Conservation (phyloP, 1,140 invertebrate genomes). For the Pectinophora gossypiella region DNA sequence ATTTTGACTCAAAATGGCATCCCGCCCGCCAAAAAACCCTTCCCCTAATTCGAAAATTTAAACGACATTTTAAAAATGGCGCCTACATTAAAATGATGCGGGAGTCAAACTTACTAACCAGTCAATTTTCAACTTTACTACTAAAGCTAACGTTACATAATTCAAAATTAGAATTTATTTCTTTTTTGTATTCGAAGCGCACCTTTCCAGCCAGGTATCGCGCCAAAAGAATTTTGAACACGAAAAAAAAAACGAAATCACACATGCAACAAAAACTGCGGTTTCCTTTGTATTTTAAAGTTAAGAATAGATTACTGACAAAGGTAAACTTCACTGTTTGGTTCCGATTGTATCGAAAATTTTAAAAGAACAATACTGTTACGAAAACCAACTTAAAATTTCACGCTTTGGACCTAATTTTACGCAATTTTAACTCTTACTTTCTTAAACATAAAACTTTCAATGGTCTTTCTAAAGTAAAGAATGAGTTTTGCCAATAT, state of each 20-base stretch:
- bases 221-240: slow-evolving; percentile 28
- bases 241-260: slow-evolving; percentile 14
- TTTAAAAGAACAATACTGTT: slow-evolving; percentile 30
- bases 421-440: background rate
- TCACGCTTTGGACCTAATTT: background rate
- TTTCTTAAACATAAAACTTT: background rate
- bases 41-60: slow-evolving; percentile 14
- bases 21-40: no score
- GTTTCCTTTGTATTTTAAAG: slow-evolving; percentile 51
- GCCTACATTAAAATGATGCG: slow-evolving; percentile 13
- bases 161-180: background rate
- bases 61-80: slow-evolving; percentile 19
- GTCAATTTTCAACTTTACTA: slow-evolving; percentile 29
- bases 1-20: no score
- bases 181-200: slow-evolving; percentile 5
- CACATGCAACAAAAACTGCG: slow-evolving; percentile 38
- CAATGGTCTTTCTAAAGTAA: background rate
- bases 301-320: slow-evolving; percentile 42
- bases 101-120: slow-evolving; percentile 13
- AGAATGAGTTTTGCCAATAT: background rate
- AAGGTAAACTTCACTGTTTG: slow-evolving; percentile 51
- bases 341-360: slow-evolving; percentile 45
- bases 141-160: background rate
- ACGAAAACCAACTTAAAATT: slow-evolving; percentile 4
- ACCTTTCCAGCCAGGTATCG: slow-evolving; percentile 38